These are phyloP conservation scores for Varecia variegata DNA, from an alignment of 2,797 vertebrate species.

Conservation along the genomic window DNA sequence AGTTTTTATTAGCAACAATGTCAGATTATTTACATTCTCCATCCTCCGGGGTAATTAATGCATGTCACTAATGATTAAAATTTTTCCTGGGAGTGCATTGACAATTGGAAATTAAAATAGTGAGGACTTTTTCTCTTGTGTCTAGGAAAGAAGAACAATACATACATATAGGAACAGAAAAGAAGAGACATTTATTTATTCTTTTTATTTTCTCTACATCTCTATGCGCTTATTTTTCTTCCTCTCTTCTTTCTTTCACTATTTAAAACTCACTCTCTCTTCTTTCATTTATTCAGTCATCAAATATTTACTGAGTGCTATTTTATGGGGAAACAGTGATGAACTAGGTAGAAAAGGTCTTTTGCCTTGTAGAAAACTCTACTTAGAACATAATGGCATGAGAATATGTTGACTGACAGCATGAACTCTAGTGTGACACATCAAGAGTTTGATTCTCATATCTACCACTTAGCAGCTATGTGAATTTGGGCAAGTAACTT, in stretches of 20 bases:
- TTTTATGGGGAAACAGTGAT: not conserved
- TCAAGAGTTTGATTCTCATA: not conserved
- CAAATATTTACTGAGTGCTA: not conserved
- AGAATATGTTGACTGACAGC: not conserved
- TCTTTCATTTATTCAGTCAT: not conserved
- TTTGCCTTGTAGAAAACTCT: not conserved
- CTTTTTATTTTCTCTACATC: not conserved
- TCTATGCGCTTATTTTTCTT: not conserved
- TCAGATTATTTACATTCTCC: not conserved
- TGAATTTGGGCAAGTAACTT: not conserved
- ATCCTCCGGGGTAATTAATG: not conserved
- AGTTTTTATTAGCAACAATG: constrained; percentile 1
- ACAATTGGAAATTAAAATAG: not conserved
- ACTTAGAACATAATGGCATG: rapidly evolving
- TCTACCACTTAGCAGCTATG: not conserved
- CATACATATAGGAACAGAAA: not conserved
- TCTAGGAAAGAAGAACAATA: not conserved
- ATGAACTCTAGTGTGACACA: not conserved
- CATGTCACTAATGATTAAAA: not conserved
- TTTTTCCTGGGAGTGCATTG: not conserved
- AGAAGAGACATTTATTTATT: not conserved
- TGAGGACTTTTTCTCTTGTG: not conserved
- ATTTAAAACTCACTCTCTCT: not conserved
- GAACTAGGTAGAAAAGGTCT: not conserved
- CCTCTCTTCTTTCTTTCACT: not conserved